Percentiles rank a stretch among this genome's conserved stretches.
Evolutionary conservation across 2,797 vertebrate genomes (phyloP).

Genomic region (Gadopsis marmoratus): DNA sequence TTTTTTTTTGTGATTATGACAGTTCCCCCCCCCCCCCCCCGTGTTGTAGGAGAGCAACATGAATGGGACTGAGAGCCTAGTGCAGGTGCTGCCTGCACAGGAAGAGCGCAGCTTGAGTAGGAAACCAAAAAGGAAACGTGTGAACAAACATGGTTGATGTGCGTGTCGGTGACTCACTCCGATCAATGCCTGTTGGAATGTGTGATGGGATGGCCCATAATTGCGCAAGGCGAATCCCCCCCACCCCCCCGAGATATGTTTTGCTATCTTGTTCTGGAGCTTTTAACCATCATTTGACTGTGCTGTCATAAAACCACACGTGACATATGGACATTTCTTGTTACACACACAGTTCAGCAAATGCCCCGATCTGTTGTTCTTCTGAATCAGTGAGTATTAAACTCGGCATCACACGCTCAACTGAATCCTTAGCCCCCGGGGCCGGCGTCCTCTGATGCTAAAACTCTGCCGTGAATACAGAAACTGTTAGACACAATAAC

Average conservation of each 20-base stretch:
- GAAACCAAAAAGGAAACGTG: conserved; percentile 70
- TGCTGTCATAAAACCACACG: neutral
- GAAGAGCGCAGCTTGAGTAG: conserved; percentile 62
- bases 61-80: conserved; percentile 33
- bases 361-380: conserved; percentile 39
- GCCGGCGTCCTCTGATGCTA: conserved; percentile 34
- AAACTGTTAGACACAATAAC: conserved; percentile 20
- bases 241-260: neutral
- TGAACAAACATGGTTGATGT: conserved; percentile 59
- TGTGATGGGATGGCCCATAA: conserved; percentile 40
- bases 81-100: conserved; percentile 78
- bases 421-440: conserved; percentile 54
- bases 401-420: conserved; percentile 34
- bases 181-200: conserved; percentile 53
- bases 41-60: conserved; percentile 27
- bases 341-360: neutral
- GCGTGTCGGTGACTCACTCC: conserved; percentile 68
- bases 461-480: conserved; percentile 38
- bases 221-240: conserved; percentile 50
- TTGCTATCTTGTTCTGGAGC: neutral
- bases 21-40: conserved; percentile 30
- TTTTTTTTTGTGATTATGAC: too few relatives aligned
- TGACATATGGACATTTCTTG: neutral
- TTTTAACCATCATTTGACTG: conserved; percentile 9
- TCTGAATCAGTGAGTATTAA: conserved; percentile 25